Evolutionary conservation across 2,888 invertebrate species (phyloP), one percentile per base, ranked within the genome.

Genomic region (Brachypalpus laphriformis): DNA sequence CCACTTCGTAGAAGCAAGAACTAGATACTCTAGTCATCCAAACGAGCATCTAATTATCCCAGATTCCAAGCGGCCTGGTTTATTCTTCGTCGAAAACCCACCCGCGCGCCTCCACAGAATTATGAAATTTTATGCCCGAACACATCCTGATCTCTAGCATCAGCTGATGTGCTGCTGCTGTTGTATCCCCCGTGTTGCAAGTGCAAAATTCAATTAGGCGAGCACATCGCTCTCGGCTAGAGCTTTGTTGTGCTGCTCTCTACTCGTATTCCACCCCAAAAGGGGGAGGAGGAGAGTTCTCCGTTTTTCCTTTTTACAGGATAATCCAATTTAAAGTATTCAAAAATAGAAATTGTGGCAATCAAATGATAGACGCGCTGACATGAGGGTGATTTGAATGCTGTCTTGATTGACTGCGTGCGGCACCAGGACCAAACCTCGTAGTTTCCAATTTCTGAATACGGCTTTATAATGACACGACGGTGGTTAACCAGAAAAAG

Each of bases 251-350:
- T 57, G 47, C 56, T 20, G n/a, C n/a, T n/a, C n/a, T 22, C 11
- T 25, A 25, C n/a, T n/a, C 45, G 37, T 68, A 22, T 82, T 82
- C 68, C 61, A 59, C 42, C 81, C 68, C 61, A 68, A 16, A 42
- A 11, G 1, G 37, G 42, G 28, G 22, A 28, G 20, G n/a, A n/a
- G n/a, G n/a, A n/a, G n/a, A n/a, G n/a, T 51, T 28, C 9, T 65
- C 65, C 49, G 66, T 80, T 54, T 16, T 34, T 59, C 51, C 49
- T 34, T 54, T 90, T 89, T 89, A 89, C 88, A 90, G 88, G 88
- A 89, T 91, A 91, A 91, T 91, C 91, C 91, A 91, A 91, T 91
- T 91, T 91, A 89, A 91, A 91, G 90, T 89, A 89, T 90, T 90
- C 89, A 91, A 91, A n/a, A n/a, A 91, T 91, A 89, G 90, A 91